Evolutionary conservation across 2,797 vertebrate species (phyloP), one percentile per base, ranked within the genome.

Genomic region (Brotula barbata): DNA sequence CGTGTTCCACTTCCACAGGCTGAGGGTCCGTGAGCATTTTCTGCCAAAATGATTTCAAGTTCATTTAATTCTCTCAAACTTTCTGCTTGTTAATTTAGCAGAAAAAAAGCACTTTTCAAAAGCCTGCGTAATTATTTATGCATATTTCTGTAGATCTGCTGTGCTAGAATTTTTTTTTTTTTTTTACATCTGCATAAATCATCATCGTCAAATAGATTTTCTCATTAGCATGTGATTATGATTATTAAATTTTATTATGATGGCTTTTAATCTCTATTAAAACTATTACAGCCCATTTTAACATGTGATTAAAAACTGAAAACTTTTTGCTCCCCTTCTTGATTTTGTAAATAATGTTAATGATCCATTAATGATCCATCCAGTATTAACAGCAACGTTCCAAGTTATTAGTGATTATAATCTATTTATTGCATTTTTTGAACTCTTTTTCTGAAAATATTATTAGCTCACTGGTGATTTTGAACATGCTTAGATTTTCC

Each of bases 181-280:
- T n/a, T n/a, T n/a, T n/a, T n/a, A n/a, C n/a, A n/a, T n/a, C n/a
- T n/a, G n/a, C n/a, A n/a, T n/a, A n/a, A n/a, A n/a, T 48, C 49
- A 28, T 53, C 15, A 36, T 51, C 15, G 11, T 21, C 6, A 40
- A 41, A 17, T 19, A 0, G 13, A 14, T 68, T 43, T 37, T 31
- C 19, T 23, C n/a, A n/a, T n/a, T n/a, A n/a, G n/a, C n/a, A n/a
- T n/a, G n/a, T 22, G 39, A 41, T 45, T 42, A 39, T 36, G 21
- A 56, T 58, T 15, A 55, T 3, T 3, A 23, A 44, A 51, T n/a
- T n/a, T 46, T 28, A 55, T 41, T 28, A 28, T 39, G 13, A 40
- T 4, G n/a, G 37, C 9, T 8, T 63, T 56, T 58, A 61, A 75
- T 68, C 34, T 23, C 45, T 17, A 12, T 47, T 31, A 73, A 49